phyloP scores from a whole-genome alignment of 2,888 invertebrate genomes.

The Zaprionus bogoriensis region DNA sequence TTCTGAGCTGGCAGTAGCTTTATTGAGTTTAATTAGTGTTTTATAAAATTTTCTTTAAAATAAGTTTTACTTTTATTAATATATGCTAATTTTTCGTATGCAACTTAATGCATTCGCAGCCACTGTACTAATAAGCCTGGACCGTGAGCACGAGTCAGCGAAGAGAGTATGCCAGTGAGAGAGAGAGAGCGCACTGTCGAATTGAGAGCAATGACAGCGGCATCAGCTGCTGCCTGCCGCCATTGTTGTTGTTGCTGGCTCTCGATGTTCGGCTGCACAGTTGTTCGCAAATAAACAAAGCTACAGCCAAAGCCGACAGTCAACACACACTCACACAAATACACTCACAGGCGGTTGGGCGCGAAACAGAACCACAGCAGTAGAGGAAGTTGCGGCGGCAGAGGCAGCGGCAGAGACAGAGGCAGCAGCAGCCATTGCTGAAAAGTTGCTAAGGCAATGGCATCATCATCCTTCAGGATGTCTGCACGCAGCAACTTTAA shows the following conservation, averaged over 20 bases:
- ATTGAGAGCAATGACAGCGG: slow-evolving; percentile 35
- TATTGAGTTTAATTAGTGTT: too few relatives aligned
- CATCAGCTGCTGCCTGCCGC: slow-evolving; percentile 50
- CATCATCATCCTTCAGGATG: slow-evolving; percentile 59
- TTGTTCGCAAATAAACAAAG: slow-evolving; percentile 72
- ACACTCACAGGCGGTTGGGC: slow-evolving; percentile 7
- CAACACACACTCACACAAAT: slow-evolving; percentile 12
- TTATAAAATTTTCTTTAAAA: not conserved
- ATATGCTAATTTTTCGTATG: not conserved
- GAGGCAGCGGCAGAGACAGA: slow-evolving; percentile 19
- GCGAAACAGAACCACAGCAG: slow-evolving; percentile 25
- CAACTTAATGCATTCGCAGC: not conserved
- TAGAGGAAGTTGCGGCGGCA: slow-evolving; percentile 35
- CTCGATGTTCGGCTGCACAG: slow-evolving; percentile 47
- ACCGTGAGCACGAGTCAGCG: too few relatives aligned
- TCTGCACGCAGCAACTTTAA: slow-evolving; percentile 49
- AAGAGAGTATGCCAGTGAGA: not conserved
- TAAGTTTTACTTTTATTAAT: not conserved
- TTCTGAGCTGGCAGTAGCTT: too few relatives aligned
- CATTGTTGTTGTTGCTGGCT: slow-evolving; percentile 27
- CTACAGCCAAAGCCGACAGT: slow-evolving; percentile 48
- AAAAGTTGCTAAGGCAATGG: slow-evolving; percentile 67
- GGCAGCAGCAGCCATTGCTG: slow-evolving; percentile 38
- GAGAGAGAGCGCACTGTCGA: slow-evolving; percentile 10
- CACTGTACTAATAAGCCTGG: too few relatives aligned